Base-by-base conservation (phyloP, 1,140 invertebrate species). In the Pogonomyrmex californicus region DNA sequence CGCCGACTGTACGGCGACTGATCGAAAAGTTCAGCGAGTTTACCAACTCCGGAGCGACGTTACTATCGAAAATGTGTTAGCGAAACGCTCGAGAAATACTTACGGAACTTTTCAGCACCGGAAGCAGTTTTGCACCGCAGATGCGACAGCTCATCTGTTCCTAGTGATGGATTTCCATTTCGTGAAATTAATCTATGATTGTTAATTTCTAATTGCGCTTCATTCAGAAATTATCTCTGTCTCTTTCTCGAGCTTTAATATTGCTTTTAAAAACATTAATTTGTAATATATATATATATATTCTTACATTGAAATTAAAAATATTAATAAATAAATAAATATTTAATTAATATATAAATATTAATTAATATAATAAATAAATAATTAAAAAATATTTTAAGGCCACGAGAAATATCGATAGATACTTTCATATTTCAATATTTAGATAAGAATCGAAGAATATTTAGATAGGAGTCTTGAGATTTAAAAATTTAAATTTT, bases 1-100 rank as follows among this genome's bases (percentile, higher is more conserved):
- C 58, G 23, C 73, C 82, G 54, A 85, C 62, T 54, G 60, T 33
- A 23, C 23, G 60, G 60, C 56, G 71, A 71, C 62, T 65, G 63
- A 85, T 88, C 63, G 78, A 66, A 71, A 88, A 88, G 71, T 88
- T 88, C 38, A 56, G 70, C 65, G 38, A 81, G 75, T 82, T 81
- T 70, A 70, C 65, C 62, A 83, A 86, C 56, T 70, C 38, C 66
- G 78, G 63, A 36, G 65, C 65, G 78, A 62, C 56, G 78, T 85
- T 73, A 78, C 78, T 77, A 68, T 85, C 77, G 85, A 82, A 86
- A 86, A 86, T 83, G 78, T 86, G 78, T 86, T 83, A 83, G 54
- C 66, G 41, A 66, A 36, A 12, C 63, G 66, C 56, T 81, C 33
- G 54, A 65, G 62, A 81, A 86, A 81, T 86, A 86, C 85, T 86